These are phyloP conservation scores for Grallaria varia DNA, from an alignment of 2,113 vertebrate genomes.

Conservation along the genomic window DNA sequence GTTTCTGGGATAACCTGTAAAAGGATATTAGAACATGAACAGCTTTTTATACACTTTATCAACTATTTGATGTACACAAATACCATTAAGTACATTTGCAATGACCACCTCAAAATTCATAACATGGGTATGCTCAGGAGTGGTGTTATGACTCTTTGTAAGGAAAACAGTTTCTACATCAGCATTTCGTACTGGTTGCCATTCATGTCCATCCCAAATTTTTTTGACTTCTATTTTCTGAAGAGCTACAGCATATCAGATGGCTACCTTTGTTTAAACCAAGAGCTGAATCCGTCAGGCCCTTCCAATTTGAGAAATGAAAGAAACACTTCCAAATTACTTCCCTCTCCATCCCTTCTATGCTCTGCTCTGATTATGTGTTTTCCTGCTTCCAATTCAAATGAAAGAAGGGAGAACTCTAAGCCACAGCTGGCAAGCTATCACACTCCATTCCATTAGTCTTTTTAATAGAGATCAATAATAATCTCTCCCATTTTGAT, in stretches of 20 bases:
- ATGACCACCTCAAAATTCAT: not conserved
- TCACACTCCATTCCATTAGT: not conserved
- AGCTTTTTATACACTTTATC: not conserved
- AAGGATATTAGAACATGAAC: not conserved
- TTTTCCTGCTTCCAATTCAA: not conserved
- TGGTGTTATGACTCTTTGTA: not conserved
- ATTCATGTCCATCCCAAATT: not conserved
- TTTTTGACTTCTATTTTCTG: not conserved
- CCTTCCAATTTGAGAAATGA: not conserved
- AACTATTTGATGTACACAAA: not conserved
- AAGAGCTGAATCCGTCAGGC: not conserved
- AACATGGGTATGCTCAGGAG: not conserved
- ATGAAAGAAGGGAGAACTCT: not conserved
- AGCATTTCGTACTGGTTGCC: not conserved
- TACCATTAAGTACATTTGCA: not conserved
- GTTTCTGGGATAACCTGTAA: not conserved
- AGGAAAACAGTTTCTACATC: not conserved
- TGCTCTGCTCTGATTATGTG: not conserved
- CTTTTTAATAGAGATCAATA: slow-evolving; percentile 9
- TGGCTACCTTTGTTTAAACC: not conserved
- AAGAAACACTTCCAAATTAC: not conserved
- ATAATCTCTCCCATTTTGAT: not conserved
- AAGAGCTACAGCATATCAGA: not conserved
- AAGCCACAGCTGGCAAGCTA: slow-evolving; percentile 29
- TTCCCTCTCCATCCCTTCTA: not conserved